Evolutionary conservation across 2,888 invertebrate genomes (phyloP).

Genomic region (Himalopsyche kuldschensis): DNA sequence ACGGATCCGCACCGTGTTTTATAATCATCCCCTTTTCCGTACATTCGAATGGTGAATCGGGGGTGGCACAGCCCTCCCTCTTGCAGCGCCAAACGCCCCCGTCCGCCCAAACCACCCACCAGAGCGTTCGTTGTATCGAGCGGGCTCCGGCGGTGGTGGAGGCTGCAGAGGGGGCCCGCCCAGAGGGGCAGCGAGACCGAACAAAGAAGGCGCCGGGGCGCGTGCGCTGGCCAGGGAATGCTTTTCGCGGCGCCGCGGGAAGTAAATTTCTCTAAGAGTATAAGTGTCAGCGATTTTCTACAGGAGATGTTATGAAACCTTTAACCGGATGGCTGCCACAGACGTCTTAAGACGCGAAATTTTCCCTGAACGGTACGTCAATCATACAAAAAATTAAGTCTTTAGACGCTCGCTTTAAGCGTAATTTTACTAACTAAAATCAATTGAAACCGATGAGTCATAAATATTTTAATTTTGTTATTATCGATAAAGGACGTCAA

Average conservation of each 20-base stretch:
- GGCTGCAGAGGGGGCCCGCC: background rate
- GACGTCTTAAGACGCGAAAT: too few relatives aligned
- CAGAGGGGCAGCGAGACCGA: conserved; percentile 47
- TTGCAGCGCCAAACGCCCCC: background rate
- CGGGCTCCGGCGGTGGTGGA: background rate
- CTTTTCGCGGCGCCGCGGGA: background rate
- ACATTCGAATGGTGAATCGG: background rate
- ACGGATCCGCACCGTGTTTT: background rate
- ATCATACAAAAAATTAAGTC: too few relatives aligned
- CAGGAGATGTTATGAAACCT: too few relatives aligned
- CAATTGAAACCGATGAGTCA: too few relatives aligned
- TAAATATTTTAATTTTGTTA: too few relatives aligned
- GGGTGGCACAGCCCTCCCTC: background rate
- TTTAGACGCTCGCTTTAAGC: too few relatives aligned
- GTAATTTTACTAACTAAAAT: too few relatives aligned
- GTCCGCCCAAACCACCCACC: background rate
- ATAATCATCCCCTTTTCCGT: background rate
- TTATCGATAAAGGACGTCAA: too few relatives aligned
- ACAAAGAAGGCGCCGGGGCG: conserved; percentile 47
- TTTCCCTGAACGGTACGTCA: too few relatives aligned
- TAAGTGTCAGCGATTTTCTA: background rate
- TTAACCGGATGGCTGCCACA: too few relatives aligned
- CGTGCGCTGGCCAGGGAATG: conserved; percentile 43
- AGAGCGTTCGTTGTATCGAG: background rate
- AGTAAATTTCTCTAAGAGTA: background rate